phyloP scores from a whole-genome alignment of 2,113 vertebrate genomes.

The Pionites leucogaster region DNA sequence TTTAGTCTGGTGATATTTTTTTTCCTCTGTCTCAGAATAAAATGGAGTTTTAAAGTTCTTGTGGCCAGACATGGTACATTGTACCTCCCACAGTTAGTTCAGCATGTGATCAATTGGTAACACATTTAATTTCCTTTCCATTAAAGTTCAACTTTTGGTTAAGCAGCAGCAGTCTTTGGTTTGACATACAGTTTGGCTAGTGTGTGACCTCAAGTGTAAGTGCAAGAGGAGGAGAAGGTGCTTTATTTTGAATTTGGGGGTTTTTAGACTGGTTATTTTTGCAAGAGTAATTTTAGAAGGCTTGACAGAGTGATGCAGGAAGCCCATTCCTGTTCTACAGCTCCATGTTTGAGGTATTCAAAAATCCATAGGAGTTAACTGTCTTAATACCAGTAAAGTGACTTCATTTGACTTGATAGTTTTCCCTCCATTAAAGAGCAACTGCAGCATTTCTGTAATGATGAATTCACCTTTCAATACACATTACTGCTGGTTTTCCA shows the following conservation, averaged over 20 bases:
- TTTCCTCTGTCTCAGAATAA: background rate
- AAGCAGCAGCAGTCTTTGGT: background rate
- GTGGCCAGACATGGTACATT: background rate
- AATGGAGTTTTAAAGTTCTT: background rate
- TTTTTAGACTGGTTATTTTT: background rate
- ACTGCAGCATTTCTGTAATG: background rate
- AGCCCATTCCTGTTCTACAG: background rate
- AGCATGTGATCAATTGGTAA: background rate
- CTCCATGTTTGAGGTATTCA: background rate
- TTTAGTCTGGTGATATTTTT: background rate
- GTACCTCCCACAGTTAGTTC: background rate
- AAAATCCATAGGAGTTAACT: background rate
- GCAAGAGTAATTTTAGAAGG: background rate
- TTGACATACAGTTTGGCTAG: background rate
- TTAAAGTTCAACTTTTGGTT: background rate
- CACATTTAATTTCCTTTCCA: background rate
- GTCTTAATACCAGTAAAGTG: background rate
- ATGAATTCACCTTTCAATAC: background rate
- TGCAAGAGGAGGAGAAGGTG: background rate
- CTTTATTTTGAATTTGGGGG: background rate
- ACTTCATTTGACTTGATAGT: background rate
- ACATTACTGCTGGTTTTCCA: background rate
- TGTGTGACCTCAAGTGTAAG: background rate
- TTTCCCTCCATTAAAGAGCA: background rate
- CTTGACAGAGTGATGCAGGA: background rate